Evolutionary conservation across 1,140 invertebrate genomes (phyloP).

Genomic region (Eumeta japonica): DNA sequence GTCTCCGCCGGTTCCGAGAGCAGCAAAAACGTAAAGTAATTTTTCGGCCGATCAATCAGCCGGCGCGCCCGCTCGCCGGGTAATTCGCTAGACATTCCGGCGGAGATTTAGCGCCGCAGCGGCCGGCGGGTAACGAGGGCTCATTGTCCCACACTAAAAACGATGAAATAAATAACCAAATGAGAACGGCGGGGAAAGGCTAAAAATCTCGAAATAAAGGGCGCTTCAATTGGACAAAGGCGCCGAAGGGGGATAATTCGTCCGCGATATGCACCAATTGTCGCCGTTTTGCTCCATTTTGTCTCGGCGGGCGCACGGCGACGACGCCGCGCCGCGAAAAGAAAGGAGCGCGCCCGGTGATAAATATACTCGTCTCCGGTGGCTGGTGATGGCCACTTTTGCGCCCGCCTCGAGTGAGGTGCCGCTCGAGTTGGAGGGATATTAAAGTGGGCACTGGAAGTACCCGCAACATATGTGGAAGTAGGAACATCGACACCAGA

Average conservation of each 20-base stretch:
- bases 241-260: slow-evolving; percentile 53
- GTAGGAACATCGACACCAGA: too few species aligned
- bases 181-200: slow-evolving; percentile 52
- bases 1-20: slow-evolving; percentile 15
- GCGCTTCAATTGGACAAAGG: slow-evolving; percentile 52
- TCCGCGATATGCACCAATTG: slow-evolving; percentile 54
- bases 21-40: slow-evolving; percentile 43
- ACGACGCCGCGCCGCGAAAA: too few species aligned
- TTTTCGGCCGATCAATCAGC: slow-evolving; percentile 51
- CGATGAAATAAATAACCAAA: slow-evolving; percentile 55
- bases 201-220: slow-evolving; percentile 53
- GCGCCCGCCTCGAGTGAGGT: too few species aligned
- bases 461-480: too few species aligned
- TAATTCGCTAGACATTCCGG: slow-evolving; percentile 55
- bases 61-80: slow-evolving; percentile 33
- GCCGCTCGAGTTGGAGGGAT: too few species aligned
- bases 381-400: too few species aligned
- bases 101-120: slow-evolving; percentile 49
- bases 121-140: slow-evolving; percentile 32
- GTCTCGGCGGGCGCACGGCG: slow-evolving; percentile 16
- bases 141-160: slow-evolving; percentile 51
- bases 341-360: slow-evolving; percentile 11
- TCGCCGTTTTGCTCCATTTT: slow-evolving; percentile 46
- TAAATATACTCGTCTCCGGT: too few species aligned
- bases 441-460: too few species aligned